Conservation (phyloP, 2,113 vertebrate species). For the Oenanthe oenanthe region DNA sequence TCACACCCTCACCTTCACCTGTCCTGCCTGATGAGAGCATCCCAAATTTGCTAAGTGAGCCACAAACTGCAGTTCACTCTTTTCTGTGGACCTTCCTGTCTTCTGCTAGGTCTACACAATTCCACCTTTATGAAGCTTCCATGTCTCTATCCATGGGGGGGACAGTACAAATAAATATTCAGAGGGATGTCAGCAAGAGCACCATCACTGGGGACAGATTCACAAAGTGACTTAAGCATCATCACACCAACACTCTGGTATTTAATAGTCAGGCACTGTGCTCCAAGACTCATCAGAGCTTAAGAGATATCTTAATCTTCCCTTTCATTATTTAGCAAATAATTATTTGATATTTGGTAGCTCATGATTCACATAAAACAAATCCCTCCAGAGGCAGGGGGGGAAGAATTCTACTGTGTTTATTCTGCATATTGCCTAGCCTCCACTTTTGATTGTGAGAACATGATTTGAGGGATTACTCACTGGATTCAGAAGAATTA, state of each 20-base stretch:
- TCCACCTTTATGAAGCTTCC: neutral
- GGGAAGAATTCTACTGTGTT: neutral
- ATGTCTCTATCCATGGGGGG: neutral
- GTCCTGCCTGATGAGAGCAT: neutral
- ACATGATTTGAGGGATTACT: neutral
- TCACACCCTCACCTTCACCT: neutral
- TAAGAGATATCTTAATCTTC: neutral
- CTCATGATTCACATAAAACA: neutral
- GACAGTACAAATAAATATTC: neutral
- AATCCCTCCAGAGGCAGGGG: neutral
- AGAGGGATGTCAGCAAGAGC: neutral
- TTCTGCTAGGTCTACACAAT: neutral
- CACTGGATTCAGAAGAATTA: slow-evolving; percentile 30
- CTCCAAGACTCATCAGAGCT: neutral
- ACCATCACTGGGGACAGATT: neutral
- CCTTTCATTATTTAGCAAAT: slow-evolving; percentile 39
- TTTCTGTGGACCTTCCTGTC: neutral
- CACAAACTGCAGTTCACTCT: neutral
- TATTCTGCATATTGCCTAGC: neutral
- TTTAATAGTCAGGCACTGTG: neutral
- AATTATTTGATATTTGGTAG: slow-evolving; percentile 27
- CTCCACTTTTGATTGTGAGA: neutral
- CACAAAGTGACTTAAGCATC: neutral
- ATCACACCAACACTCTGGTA: neutral
- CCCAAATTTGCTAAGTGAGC: neutral